phyloP scores from a whole-genome alignment of 2,888 invertebrate species.

The Macropis europaea region DNA sequence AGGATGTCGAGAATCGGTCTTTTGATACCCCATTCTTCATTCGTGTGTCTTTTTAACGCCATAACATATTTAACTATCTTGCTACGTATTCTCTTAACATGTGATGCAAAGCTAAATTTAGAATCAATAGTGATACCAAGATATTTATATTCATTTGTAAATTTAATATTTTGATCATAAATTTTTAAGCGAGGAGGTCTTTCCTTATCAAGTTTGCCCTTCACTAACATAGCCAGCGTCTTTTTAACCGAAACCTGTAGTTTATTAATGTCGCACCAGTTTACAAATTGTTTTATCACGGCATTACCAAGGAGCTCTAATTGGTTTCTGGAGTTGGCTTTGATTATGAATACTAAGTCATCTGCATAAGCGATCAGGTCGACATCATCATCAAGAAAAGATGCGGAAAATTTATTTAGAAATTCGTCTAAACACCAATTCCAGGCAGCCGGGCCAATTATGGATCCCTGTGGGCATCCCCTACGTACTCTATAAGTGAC shows the following conservation, averaged over 20 bases:
- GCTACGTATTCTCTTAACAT: no score
- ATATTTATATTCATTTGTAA: no score
- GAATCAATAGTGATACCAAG: no score
- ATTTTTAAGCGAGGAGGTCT: neutral
- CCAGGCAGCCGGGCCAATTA: conserved; percentile 8
- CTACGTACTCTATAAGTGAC: no score
- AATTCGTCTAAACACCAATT: neutral
- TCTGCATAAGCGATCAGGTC: neutral
- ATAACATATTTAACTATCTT: no score
- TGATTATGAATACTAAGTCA: neutral
- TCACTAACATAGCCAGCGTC: neutral
- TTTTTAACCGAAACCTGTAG: neutral
- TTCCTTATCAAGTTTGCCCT: neutral
- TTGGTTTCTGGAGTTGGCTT: neutral
- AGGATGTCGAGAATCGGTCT: no score
- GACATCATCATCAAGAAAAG: neutral
- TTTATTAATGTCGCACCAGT: neutral
- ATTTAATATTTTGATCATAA: neutral
- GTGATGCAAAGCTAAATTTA: no score
- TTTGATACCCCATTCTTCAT: no score
- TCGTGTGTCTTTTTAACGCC: no score
- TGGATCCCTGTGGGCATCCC: conserved; percentile 16
- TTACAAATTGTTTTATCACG: neutral
- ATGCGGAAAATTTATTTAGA: neutral
- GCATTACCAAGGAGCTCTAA: neutral